These are phyloP conservation scores for Yponomeuta plumbellus DNA, from an alignment of 2,888 invertebrate genomes.

Conservation along the genomic window DNA sequence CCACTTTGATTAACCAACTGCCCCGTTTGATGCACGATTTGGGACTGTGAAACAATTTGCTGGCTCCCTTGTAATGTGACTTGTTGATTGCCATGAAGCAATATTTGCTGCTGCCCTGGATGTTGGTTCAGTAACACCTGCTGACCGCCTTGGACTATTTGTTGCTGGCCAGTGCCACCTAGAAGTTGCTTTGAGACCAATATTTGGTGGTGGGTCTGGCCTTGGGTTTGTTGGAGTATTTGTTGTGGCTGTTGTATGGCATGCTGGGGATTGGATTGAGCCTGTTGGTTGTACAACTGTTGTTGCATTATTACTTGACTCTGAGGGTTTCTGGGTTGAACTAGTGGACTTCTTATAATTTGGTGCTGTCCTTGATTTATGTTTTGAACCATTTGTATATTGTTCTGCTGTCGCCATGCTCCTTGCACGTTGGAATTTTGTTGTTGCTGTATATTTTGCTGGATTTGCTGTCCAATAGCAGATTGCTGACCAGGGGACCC, in stretches of 20 bases:
- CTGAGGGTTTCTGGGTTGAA: conserved; percentile 65
- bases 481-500: conserved; percentile 54
- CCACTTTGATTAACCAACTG: conserved; percentile 66
- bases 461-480: conserved; percentile 68
- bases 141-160: conserved; percentile 70
- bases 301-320: conserved; percentile 75
- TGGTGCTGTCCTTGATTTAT: conserved; percentile 70
- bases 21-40: conserved; percentile 67
- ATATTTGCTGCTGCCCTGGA: conserved; percentile 67
- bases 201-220: conserved; percentile 70
- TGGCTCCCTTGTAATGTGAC: conserved; percentile 67
- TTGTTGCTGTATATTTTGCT: conserved; percentile 62
- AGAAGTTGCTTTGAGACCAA: conserved; percentile 76
- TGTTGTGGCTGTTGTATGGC: conserved; percentile 76
- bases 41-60: conserved; percentile 65
- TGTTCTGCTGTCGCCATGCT: conserved; percentile 65
- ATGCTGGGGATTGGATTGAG: conserved; percentile 69
- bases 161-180: conserved; percentile 71
- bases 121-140: conserved; percentile 71
- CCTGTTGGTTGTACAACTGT: conserved; percentile 65
- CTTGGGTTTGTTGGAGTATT: conserved; percentile 77
- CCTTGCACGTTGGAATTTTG: conserved; percentile 56
- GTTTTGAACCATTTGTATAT: conserved; percentile 71
- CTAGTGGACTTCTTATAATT: conserved; percentile 63
- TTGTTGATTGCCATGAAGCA: conserved; percentile 70